phyloP scores from a whole-genome alignment of 2,888 invertebrate genomes.

The Junonia oenone region DNA sequence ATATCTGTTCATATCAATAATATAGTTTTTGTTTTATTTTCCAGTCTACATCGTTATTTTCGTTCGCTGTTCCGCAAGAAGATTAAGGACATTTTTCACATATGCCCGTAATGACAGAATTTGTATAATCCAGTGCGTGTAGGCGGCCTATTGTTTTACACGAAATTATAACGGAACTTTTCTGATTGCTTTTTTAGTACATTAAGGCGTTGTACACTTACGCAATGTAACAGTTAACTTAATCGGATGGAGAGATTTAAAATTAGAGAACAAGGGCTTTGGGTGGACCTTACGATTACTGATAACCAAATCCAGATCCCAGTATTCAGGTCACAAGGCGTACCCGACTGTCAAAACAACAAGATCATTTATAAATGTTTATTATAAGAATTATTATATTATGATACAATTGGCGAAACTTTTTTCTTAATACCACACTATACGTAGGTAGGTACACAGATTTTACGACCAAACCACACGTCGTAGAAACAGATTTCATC shows the following conservation, averaged over 20 bases:
- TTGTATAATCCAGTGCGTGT: constrained; percentile 8
- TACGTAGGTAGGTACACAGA: too few species aligned
- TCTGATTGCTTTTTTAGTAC: constrained; percentile 4
- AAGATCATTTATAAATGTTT: too few species aligned
- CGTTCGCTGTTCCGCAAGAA: neutral
- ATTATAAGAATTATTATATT: too few species aligned
- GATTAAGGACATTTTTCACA: constrained; percentile 7
- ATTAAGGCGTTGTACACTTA: constrained; percentile 8
- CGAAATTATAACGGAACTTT: constrained; percentile 14
- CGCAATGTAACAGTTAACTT: constrained; percentile 9
- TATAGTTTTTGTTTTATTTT: neutral
- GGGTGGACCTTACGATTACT: neutral
- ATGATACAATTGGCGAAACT: too few species aligned
- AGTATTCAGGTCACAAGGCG: too few species aligned
- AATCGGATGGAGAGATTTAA: constrained; percentile 14
- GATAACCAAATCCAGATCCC: neutral
- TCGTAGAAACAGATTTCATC: too few species aligned
- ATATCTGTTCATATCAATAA: neutral
- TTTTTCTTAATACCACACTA: too few species aligned
- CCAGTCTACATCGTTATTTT: too few species aligned
- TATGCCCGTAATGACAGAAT: neutral
- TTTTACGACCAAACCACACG: too few species aligned
- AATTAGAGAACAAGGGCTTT: constrained; percentile 12
- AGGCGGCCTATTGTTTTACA: constrained; percentile 20
- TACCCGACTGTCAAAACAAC: too few species aligned